A percentile compares a stretch with the other conserved stretches of the same genome.
Evolutionary conservation across 2,113 vertebrate species (phyloP).

Genomic region (Solea senegalensis): DNA sequence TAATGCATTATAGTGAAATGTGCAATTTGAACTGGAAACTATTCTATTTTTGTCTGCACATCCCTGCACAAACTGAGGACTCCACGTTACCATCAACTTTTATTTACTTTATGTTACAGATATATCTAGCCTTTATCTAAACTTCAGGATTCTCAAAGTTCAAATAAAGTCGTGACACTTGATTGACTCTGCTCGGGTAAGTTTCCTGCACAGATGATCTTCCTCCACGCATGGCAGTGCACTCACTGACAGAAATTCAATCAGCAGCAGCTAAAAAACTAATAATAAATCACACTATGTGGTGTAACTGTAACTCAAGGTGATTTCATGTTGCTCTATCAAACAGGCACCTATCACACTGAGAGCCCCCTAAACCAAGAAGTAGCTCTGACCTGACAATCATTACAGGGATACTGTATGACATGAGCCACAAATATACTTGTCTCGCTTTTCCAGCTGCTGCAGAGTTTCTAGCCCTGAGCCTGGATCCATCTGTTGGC

Average conservation of each 20-base stretch:
- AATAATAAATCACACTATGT: conserved; percentile 4
- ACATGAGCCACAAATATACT: background rate
- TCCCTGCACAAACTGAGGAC: too few species aligned
- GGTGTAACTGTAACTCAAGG: background rate
- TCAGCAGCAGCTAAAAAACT: conserved; percentile 1
- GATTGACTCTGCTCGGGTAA: background rate
- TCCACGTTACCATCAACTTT: too few species aligned
- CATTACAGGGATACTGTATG: conserved; percentile 4
- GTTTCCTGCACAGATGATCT: conserved; percentile 18
- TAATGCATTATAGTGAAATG: too few species aligned
- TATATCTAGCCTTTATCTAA: background rate
- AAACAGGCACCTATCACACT: background rate
- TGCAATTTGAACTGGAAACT: too few species aligned
- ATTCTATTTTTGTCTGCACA: too few species aligned
- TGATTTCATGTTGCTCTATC: conserved; percentile 15
- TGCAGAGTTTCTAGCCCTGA: conserved; percentile 25
- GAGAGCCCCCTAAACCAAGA: background rate
- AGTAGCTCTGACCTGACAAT: background rate
- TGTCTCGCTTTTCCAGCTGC: conserved; percentile 17
- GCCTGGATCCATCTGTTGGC: conserved; percentile 25
- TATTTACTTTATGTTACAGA: background rate
- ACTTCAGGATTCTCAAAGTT: background rate
- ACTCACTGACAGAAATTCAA: conserved; percentile 13
- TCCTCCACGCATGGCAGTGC: background rate
- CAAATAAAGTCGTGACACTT: background rate